Percentiles rank a stretch among this genome's conserved stretches.
Conservation (phyloP, 2,797 vertebrate species). For the Phrynocephalus vlangalii region DNA sequence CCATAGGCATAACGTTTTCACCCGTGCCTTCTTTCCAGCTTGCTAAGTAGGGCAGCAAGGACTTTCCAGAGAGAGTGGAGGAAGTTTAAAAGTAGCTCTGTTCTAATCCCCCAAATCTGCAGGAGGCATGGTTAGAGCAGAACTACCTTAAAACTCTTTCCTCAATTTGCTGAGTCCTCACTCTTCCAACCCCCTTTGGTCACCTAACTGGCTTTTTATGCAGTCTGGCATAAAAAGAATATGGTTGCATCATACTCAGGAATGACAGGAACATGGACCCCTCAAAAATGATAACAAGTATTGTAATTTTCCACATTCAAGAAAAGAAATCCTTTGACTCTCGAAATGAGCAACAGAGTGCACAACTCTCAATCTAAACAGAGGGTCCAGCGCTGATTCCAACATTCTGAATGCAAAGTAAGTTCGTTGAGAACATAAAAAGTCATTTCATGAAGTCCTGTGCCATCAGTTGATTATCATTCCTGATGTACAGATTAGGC, state of each 20-base stretch:
- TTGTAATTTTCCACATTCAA: neutral
- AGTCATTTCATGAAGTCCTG: neutral
- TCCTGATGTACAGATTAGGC: neutral
- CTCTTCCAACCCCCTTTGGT: no score
- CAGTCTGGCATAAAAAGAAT: neutral
- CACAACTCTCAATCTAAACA: neutral
- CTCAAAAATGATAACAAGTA: neutral
- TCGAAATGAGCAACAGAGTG: neutral
- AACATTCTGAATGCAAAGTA: neutral
- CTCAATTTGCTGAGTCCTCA: no score
- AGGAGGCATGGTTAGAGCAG: no score
- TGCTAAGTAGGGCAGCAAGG: no score
- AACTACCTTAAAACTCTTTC: no score
- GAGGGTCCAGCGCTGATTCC: neutral
- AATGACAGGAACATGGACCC: neutral
- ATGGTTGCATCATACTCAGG: neutral
- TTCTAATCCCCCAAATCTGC: no score
- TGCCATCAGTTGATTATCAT: neutral
- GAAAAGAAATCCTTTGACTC: neutral
- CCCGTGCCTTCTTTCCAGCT: no score
- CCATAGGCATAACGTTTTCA: no score
- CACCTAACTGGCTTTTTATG: no score
- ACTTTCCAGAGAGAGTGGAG: no score
- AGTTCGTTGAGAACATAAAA: neutral
- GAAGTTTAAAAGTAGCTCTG: no score